These are phyloP conservation scores for Gonocerus acuteangulatus DNA, from an alignment of 2,888 invertebrate species.

Conservation along the genomic window DNA sequence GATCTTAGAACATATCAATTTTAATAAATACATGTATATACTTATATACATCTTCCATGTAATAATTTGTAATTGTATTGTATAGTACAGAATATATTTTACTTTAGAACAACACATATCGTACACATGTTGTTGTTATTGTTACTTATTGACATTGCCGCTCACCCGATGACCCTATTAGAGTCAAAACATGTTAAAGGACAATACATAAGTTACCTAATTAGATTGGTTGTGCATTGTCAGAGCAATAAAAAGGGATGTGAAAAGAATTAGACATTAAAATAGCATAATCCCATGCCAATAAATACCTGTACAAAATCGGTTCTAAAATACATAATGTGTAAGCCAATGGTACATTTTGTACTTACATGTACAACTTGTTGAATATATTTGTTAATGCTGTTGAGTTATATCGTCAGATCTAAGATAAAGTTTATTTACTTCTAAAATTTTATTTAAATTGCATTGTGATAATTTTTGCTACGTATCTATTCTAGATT, in stretches of 20 bases:
- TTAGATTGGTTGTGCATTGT: slow-evolving; percentile 35
- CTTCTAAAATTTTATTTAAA: slow-evolving; percentile 3
- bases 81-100: slow-evolving; percentile 13
- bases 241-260: slow-evolving; percentile 34
- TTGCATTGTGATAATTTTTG: slow-evolving; percentile 23
- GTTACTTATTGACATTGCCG: slow-evolving; percentile 29
- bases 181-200: slow-evolving; percentile 24
- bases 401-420: not conserved
- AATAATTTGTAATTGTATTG: slow-evolving; percentile 21
- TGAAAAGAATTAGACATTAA: slow-evolving; percentile 17
- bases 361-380: slow-evolving; percentile 14
- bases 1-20: slow-evolving; percentile 31
- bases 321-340: slow-evolving; percentile 25
- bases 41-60: slow-evolving; percentile 18
- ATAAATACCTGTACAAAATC: slow-evolving; percentile 26
- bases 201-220: slow-evolving; percentile 31
- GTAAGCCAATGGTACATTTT: slow-evolving; percentile 29
- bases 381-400: slow-evolving; percentile 24
- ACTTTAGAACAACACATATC: slow-evolving; percentile 27
- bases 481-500: slow-evolving; percentile 9
- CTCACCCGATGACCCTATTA: slow-evolving; percentile 31
- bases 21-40: slow-evolving; percentile 18
- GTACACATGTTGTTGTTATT: slow-evolving; percentile 22
- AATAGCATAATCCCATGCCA: slow-evolving; percentile 24
- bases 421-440: not conserved